Percentiles rank a stretch among this genome's conserved stretches.
Conservation (phyloP, 2,797 vertebrate genomes). For the Centropyge bicolor region DNA sequence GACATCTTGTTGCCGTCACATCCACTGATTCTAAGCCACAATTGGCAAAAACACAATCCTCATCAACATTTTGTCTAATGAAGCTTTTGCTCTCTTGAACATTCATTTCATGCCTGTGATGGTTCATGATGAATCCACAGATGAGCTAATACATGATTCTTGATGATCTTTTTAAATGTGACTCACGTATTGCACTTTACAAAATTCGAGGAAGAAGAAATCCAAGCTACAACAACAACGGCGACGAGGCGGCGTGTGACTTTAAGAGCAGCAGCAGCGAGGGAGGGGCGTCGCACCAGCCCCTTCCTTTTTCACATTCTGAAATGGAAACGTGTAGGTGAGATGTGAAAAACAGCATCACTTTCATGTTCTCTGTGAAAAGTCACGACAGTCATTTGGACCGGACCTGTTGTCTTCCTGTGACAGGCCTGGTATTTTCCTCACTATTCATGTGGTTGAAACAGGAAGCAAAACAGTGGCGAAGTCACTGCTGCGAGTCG, state of each 20-base stretch:
- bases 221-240: neutral
- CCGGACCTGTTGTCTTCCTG: conserved; percentile 63
- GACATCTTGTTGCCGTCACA: too few species aligned
- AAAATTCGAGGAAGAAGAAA: neutral
- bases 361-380: conserved; percentile 57
- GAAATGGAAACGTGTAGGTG: conserved; percentile 67
- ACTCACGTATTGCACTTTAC: neutral
- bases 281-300: neutral
- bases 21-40: neutral
- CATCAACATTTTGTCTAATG: too few species aligned
- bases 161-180: neutral
- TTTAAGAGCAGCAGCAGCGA: conserved; percentile 5
- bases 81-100: too few species aligned
- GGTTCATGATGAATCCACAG: neutral
- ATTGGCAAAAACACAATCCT: too few species aligned
- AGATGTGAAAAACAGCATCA: conserved; percentile 52
- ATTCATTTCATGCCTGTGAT: neutral
- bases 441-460: conserved; percentile 77
- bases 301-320: conserved; percentile 17
- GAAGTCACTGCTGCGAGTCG: neutral
- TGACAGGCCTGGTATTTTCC: conserved; percentile 67
- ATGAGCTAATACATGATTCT: neutral
- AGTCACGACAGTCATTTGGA: conserved; percentile 60
- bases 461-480: conserved; percentile 65
- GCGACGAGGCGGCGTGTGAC: neutral